Conservation (phyloP, 2,113 vertebrate genomes). For the Calypte anna region DNA sequence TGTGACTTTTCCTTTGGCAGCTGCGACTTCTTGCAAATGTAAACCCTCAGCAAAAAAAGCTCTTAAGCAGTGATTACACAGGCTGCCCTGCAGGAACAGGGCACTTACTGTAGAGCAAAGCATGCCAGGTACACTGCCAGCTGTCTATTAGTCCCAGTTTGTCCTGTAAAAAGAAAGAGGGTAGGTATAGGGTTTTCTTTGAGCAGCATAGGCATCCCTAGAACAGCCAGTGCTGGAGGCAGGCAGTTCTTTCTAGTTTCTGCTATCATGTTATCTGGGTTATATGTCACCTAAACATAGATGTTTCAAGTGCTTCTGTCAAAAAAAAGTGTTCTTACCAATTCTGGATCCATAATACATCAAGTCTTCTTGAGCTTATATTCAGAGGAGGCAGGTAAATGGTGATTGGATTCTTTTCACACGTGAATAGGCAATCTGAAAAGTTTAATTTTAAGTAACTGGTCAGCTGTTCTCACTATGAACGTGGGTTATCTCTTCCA, state of each 20-base stretch:
- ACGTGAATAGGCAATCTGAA: background rate
- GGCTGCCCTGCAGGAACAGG: background rate
- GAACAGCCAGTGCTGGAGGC: background rate
- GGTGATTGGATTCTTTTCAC: background rate
- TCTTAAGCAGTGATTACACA: background rate
- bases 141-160: background rate
- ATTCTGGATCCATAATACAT: accelerated
- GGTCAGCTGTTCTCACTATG: accelerated
- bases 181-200: background rate
- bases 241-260: accelerated
- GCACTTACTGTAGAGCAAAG: background rate
- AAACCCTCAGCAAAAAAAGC: background rate
- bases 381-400: background rate
- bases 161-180: background rate
- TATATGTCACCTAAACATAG: background rate
- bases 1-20: background rate
- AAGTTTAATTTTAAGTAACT: background rate
- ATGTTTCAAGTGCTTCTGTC: background rate
- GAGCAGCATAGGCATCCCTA: background rate
- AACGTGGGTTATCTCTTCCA: background rate
- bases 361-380: background rate
- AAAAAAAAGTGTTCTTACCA: background rate
- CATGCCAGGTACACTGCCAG: background rate
- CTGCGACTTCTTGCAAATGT: slow-evolving; percentile 6
- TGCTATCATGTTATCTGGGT: background rate